Evolutionary conservation across 2,888 invertebrate genomes (phyloP).

Genomic region (Criorhina ranunculi): DNA sequence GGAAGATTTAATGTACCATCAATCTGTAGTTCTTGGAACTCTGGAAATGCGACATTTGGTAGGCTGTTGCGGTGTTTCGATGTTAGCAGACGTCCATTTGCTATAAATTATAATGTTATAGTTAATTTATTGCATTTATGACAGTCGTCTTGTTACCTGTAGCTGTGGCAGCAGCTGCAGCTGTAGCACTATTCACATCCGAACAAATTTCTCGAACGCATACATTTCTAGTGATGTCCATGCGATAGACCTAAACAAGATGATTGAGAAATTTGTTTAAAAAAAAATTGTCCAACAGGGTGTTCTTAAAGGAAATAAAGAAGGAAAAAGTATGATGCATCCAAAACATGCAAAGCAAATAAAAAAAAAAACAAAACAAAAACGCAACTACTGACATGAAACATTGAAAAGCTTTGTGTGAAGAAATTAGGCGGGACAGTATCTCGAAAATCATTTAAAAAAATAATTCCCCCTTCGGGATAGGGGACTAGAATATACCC

Average conservation of each 20-base stretch:
- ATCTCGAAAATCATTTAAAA: too few relatives aligned
- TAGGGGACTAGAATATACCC: too few relatives aligned
- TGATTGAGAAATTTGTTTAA: too few relatives aligned
- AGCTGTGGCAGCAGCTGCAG: constrained; percentile 32
- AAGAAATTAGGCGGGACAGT: too few relatives aligned
- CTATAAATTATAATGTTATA: constrained; percentile 37
- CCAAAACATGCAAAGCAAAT: constrained; percentile 3
- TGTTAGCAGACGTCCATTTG: constrained; percentile 78
- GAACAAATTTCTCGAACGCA: constrained; percentile 86
- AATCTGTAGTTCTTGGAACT: constrained; percentile 78
- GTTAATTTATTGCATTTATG: constrained; percentile 31
- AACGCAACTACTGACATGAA: too few relatives aligned
- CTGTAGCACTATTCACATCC: constrained; percentile 76
- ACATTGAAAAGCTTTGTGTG: background rate
- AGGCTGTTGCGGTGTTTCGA: constrained; percentile 82
- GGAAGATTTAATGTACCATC: constrained; percentile 59
- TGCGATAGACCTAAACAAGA: constrained; percentile 87
- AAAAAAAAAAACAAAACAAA: background rate
- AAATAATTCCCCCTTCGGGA: too few relatives aligned
- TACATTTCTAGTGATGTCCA: constrained; percentile 93
- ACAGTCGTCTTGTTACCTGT: constrained; percentile 38
- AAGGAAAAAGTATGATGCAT: background rate
- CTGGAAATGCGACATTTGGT: constrained; percentile 82
- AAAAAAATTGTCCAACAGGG: background rate
- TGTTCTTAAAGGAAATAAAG: background rate